Evolutionary conservation across 2,113 vertebrate genomes (phyloP).

Genomic region (Gambusia affinis): DNA sequence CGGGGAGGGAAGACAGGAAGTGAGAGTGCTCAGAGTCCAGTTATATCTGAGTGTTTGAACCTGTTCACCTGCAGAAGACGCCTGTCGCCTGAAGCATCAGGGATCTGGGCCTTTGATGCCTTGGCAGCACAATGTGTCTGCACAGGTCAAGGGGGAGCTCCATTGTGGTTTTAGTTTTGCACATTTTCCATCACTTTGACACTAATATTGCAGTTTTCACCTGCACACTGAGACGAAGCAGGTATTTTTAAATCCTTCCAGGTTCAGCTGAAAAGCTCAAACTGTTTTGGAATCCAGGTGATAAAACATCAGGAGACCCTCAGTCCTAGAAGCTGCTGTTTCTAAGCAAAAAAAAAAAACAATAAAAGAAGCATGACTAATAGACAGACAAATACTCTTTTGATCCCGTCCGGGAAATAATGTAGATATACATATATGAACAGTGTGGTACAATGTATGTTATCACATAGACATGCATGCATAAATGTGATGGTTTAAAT

Average conservation of each 20-base stretch:
- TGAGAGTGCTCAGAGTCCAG: background rate
- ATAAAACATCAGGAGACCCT: background rate
- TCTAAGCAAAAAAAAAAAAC: background rate
- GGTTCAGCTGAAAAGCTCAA: background rate
- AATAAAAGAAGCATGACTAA: background rate
- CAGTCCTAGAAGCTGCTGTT: background rate
- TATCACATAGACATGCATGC: too few relatives aligned
- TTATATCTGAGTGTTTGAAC: conserved; percentile 18
- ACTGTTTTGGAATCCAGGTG: background rate
- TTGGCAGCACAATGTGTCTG: conserved; percentile 37
- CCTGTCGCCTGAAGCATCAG: conserved; percentile 32
- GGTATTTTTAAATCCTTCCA: conserved; percentile 13
- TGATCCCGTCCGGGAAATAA: too few relatives aligned
- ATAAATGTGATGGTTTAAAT: too few relatives aligned
- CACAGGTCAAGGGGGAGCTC: conserved; percentile 47
- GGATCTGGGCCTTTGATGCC: conserved; percentile 32
- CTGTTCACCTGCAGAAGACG: conserved; percentile 49
- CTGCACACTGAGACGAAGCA: conserved; percentile 1
- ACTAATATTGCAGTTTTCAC: conserved; percentile 12
- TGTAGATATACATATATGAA: too few relatives aligned
- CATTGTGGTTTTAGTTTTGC: conserved; percentile 19
- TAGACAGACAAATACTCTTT: too few relatives aligned
- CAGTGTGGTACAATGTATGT: too few relatives aligned
- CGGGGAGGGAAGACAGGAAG: conserved; percentile 22
- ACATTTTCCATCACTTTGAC: conserved; percentile 26